Evolutionary conservation across 2,888 invertebrate species (phyloP).

Genomic region (Lysandra bellargus): DNA sequence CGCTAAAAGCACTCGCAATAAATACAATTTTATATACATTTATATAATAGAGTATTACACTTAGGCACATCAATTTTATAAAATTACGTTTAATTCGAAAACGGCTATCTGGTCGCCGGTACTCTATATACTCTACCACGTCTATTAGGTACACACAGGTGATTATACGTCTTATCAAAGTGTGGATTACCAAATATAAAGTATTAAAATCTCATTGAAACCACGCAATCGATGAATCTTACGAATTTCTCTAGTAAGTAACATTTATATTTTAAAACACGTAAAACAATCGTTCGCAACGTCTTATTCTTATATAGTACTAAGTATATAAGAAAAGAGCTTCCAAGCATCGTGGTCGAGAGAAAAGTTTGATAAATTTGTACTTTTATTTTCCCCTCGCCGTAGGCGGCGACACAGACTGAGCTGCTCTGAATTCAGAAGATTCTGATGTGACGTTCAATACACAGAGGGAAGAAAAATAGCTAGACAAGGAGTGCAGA

Average conservation of each 20-base stretch:
- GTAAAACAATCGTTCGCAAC: constrained; percentile 56
- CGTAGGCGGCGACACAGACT: constrained; percentile 35
- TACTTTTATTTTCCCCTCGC: constrained; percentile 69
- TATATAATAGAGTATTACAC: constrained; percentile 76
- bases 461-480: not conserved
- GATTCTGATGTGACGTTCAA: not conserved
- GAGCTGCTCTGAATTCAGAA: not conserved
- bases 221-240: constrained; percentile 43
- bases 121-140: constrained; percentile 64
- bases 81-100: constrained; percentile 77
- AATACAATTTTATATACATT: constrained; percentile 65
- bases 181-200: constrained; percentile 49
- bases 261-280: constrained; percentile 61
- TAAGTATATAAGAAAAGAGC: constrained; percentile 67
- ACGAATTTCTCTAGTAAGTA: constrained; percentile 53
- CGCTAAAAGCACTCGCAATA: constrained; percentile 55
- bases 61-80: constrained; percentile 82
- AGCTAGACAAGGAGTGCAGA: not conserved
- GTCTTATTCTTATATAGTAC: constrained; percentile 60
- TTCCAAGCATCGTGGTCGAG: constrained; percentile 56
- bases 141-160: constrained; percentile 58
- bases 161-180: constrained; percentile 53
- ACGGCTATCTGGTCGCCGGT: constrained; percentile 68
- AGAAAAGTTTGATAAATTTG: constrained; percentile 74
- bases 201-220: constrained; percentile 45